Base-by-base conservation (phyloP, 2,888 invertebrate species). In the Anthrax anthrax region DNA sequence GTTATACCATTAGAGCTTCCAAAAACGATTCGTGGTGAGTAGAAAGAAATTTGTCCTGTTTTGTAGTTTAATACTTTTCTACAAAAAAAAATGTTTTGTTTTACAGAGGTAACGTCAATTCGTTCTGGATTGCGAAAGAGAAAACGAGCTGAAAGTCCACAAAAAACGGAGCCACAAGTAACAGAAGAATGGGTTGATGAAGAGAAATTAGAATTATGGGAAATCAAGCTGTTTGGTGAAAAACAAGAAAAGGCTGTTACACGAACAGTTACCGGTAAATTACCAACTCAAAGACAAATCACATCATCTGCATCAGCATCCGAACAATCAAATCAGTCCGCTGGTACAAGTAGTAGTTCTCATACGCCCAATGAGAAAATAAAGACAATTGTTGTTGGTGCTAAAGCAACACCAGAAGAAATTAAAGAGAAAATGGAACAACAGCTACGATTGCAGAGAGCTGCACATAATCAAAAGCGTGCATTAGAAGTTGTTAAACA, bases 121-220 rank as follows among this genome's bases (percentile, higher is more conserved):
- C 76, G 95, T 47, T 91, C 90, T 63, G 96, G 96, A 14, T 70
- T 96, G 50, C 75, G 96, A 43, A 94, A 95, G 67, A 72, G 96
- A 46, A 91, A 94, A 63, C 75, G 92, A 41, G 88, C 91, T 1
- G 95, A 96, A 70, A 87, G 91, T 5, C 94, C 94, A 0, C 89
- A 90, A 63, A 88, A 87, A 60, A 90, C 88, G 9, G 92, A 94
- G 62, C 95, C 96, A 1, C 89, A 91, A 72, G 89, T 95, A 13
- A 79, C 84, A 0, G 95, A 96, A 67, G 87, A 88, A 59, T 96
- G 96, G 96, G 85, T 94, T 0, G 91, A 92, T 55, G 96, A 97
- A 67, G 92, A 94, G 54, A 87, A 89, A 62, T 69, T 97, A 39
- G 95, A 96, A 61, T 69, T 97, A 37, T 96, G 95, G 95, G 95